Base-by-base conservation (phyloP, 1,140 invertebrate genomes). In the Maniola jurtina region DNA sequence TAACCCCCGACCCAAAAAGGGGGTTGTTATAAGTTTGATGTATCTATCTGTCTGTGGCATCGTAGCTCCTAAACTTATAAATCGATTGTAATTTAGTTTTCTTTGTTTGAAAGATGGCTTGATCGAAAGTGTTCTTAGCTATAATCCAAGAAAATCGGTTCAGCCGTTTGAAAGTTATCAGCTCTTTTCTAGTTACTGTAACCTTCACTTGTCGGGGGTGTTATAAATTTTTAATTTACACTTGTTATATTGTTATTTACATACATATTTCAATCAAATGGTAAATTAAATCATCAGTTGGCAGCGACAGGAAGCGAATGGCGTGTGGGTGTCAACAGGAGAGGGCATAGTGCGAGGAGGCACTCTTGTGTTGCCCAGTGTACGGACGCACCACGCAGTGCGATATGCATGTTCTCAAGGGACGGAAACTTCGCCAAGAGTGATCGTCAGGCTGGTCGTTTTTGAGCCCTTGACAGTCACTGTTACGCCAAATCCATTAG, bases 261-360 rank as follows among this genome's bases (percentile, higher is more conserved):
- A 13, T 58, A 48, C 42, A 7, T 0, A 48, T n/a, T 13, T 61
- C 69, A 58, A 73, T 67, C 69, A 50, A 66, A 71, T 33, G 50
- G 34, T 52, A 45, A 60, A 68, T 64, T 68, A 75, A 76, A 73
- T 73, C 66, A 65, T 77, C 70, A 90, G 88, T 76, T 90, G 86
- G 88, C 88, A 90, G 70, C 72, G 81, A 64, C 87, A 89, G 72
- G 87, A 89, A 64, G 68, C 75, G 5, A 79, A 73, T 35, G 86
- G 86, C 0, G 75, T 83, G 0, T 87, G 87, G 84, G 76, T 79
- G 16, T 69, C 81, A 0, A 64, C 80, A 11, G 77, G 73, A 9
- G 86, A 88, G 61, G 83, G 84, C 0, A 73, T 80, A 10, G 81
- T 86, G 0, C 75, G 81, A 0, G 75, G 79, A 1, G 84, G 85